phyloP scores from a whole-genome alignment of 2,888 invertebrate species.

The Leptura quadrifasciata region DNA sequence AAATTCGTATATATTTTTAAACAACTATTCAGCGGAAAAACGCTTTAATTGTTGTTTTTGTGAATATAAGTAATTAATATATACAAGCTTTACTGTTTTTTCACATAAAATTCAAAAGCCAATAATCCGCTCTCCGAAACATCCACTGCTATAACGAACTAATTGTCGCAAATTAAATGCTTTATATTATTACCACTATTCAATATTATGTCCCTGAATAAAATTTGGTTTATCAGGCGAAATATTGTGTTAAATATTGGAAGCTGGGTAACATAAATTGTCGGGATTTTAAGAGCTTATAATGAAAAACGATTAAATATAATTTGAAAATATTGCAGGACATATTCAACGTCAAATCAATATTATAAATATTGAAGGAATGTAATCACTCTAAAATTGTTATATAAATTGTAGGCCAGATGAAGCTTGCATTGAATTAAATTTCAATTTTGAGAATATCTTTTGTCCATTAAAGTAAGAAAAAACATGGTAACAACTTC shows the following conservation, averaged over 20 bases:
- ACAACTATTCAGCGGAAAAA: neutral
- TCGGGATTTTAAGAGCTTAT: neutral
- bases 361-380: too few relatives aligned
- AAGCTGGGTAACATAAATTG: neutral
- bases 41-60: neutral
- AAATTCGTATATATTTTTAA: neutral
- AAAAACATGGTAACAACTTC: too few relatives aligned
- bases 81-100: neutral
- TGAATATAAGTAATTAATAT: neutral
- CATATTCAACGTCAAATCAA: neutral
- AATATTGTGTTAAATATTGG: neutral
- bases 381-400: too few relatives aligned
- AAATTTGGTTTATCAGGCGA: neutral
- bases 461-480: too few relatives aligned
- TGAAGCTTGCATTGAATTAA: too few relatives aligned
- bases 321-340: neutral
- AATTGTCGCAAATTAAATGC: constrained; percentile 20
- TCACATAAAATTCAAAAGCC: constrained; percentile 3
- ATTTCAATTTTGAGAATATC: too few relatives aligned
- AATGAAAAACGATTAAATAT: neutral
- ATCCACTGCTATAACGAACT: constrained; percentile 5
- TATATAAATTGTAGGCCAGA: too few relatives aligned
- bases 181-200: constrained; percentile 23
- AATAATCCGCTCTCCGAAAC: constrained; percentile 25
- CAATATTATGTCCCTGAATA: neutral